Evolutionary conservation across 2,888 invertebrate genomes (phyloP).

Genomic region (Xestia rhomboidea): DNA sequence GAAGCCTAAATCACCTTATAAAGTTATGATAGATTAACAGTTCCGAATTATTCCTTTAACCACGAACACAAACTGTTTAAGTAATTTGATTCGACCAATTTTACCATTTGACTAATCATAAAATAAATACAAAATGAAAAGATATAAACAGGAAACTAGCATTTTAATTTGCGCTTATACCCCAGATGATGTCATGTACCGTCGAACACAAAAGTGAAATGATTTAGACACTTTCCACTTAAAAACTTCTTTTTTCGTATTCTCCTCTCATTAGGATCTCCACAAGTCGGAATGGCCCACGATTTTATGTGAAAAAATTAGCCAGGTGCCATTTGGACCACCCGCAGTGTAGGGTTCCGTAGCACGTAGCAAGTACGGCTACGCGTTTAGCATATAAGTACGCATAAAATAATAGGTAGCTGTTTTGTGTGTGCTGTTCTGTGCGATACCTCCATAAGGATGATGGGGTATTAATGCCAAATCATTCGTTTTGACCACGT

Average conservation of each 20-base stretch:
- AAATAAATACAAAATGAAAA: conserved; percentile 79
- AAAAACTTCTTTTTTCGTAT: conserved; percentile 12
- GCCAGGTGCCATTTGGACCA: conserved; percentile 35
- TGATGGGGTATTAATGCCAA: background rate
- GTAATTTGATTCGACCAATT: conserved; percentile 71
- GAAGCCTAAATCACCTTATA: conserved; percentile 43
- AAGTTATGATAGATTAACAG: conserved; percentile 45
- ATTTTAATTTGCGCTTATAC: conserved; percentile 83
- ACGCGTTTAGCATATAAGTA: conserved; percentile 26
- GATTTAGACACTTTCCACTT: conserved; percentile 46
- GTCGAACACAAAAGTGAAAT: conserved; percentile 69
- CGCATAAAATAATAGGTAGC: background rate
- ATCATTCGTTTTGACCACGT: background rate
- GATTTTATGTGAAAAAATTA: background rate
- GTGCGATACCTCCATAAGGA: background rate
- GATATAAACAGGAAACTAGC: conserved; percentile 83
- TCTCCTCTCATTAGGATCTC: conserved; percentile 14
- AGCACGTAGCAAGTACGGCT: conserved; percentile 27
- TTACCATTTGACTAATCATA: conserved; percentile 75
- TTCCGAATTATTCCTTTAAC: conserved; percentile 53
- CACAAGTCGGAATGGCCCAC: background rate
- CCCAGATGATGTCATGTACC: conserved; percentile 84
- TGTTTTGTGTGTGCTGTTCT: background rate
- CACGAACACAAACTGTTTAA: conserved; percentile 54
- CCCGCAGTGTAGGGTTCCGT: conserved; percentile 16